These are phyloP conservation scores for Mesoligia furuncula DNA, from an alignment of 2,888 invertebrate species.

Conservation along the genomic window DNA sequence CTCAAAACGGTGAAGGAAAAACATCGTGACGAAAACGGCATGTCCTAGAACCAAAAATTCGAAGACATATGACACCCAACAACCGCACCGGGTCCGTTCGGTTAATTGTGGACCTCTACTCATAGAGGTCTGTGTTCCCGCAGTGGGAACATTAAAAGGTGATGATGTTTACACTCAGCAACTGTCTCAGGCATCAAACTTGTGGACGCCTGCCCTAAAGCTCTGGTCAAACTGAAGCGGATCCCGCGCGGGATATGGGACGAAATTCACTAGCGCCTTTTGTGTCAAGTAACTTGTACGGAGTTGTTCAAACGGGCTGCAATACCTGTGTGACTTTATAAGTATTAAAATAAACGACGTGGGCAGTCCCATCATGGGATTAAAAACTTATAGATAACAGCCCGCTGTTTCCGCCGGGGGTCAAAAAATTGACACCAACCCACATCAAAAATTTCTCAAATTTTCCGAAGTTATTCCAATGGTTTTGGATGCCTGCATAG, in stretches of 20 bases:
- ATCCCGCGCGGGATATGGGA: background rate
- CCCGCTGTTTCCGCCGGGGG: background rate
- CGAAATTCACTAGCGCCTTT: background rate
- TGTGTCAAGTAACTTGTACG: background rate
- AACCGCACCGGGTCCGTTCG: too few relatives aligned
- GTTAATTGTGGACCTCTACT: too few relatives aligned
- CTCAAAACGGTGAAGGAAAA: too few relatives aligned
- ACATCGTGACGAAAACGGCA: too few relatives aligned
- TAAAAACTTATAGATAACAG: background rate
- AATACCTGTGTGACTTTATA: background rate
- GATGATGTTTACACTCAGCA: background rate
- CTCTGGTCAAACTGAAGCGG: background rate
- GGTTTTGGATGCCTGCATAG: background rate
- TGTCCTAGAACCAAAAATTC: too few relatives aligned
- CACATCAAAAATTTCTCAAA: background rate
- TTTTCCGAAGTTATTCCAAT: too few relatives aligned
- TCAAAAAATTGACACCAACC: background rate
- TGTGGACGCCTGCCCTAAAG: background rate
- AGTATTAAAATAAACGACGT: background rate
- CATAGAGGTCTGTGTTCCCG: too few relatives aligned
- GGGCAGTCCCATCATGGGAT: background rate
- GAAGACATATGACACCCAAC: too few relatives aligned
- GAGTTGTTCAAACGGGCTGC: background rate
- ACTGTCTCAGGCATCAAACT: background rate
- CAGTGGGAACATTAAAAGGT: too few relatives aligned